Percentiles rank a stretch among this genome's conserved stretches.
Evolutionary conservation across 2,888 invertebrate species (phyloP).

Genomic region (Boloria selene): DNA sequence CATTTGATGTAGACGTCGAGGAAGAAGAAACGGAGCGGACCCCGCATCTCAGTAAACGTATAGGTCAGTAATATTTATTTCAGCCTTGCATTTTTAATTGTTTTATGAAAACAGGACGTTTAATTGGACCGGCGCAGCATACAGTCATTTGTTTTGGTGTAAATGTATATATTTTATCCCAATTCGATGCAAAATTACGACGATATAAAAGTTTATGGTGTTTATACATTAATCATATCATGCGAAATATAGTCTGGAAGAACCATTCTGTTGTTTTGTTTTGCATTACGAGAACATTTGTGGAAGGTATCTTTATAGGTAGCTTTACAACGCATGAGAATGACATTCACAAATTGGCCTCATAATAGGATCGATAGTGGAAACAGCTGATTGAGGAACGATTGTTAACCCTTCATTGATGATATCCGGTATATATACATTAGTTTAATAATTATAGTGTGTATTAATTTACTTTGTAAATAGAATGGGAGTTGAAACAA

Average conservation of each 20-base stretch:
- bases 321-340: neutral
- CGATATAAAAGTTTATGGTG: too few species aligned
- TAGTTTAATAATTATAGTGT: too few species aligned
- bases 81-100: neutral
- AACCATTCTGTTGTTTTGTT: neutral
- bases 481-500: too few species aligned
- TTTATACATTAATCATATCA: too few species aligned
- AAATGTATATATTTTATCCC: too few species aligned
- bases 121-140: too few species aligned
- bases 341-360: slow-evolving; percentile 4
- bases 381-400: slow-evolving; percentile 21
- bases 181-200: too few species aligned
- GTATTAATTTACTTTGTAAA: too few species aligned
- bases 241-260: too few species aligned
- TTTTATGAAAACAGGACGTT: neutral
- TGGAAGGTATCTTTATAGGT: neutral
- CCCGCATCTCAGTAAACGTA: slow-evolving; percentile 64
- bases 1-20: slow-evolving; percentile 75
- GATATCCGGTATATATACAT: too few species aligned
- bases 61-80: slow-evolving; percentile 56
- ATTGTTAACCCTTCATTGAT: too few species aligned
- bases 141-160: too few species aligned
- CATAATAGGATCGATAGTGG: slow-evolving; percentile 17
- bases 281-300: neutral
- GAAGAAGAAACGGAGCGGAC: slow-evolving; percentile 62